These are phyloP conservation scores for Itoplectis maculator DNA, from an alignment of 2,888 invertebrate species.

Conservation along the genomic window DNA sequence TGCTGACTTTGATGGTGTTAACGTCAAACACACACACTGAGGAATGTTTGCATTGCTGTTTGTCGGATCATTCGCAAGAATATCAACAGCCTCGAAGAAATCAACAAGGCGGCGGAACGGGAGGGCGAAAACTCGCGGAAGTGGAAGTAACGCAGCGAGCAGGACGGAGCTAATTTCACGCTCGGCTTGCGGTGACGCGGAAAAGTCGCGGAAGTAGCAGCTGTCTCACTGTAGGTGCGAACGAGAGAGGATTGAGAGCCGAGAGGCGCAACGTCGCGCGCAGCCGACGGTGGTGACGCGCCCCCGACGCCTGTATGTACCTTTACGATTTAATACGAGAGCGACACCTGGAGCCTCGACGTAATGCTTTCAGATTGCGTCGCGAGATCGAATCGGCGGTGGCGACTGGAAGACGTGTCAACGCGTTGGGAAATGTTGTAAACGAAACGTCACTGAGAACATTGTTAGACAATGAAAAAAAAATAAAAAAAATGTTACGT, in stretches of 20 bases:
- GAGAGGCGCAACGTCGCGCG: neutral
- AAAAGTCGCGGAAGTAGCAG: slow-evolving; percentile 41
- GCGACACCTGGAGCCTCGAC: neutral
- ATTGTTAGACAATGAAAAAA: neutral
- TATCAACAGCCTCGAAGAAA: slow-evolving; percentile 20
- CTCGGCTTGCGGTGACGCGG: slow-evolving; percentile 48
- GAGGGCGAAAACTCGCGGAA: slow-evolving; percentile 26
- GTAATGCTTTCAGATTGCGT: slow-evolving; percentile 5
- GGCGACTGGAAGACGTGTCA: neutral
- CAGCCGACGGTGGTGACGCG: neutral
- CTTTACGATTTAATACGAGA: slow-evolving; percentile 13
- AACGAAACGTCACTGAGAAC: neutral
- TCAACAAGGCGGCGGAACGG: neutral
- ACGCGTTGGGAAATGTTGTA: neutral
- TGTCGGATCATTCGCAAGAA: slow-evolving; percentile 36
- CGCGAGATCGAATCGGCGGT: neutral
- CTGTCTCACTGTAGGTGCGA: slow-evolving; percentile 36
- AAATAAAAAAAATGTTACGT: neutral
- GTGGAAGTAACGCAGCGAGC: slow-evolving; percentile 50
- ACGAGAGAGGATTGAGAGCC: slow-evolving; percentile 3
- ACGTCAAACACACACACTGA: no score
- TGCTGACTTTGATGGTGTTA: no score
- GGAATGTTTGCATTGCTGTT: slow-evolving; percentile 15
- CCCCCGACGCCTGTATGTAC: neutral
- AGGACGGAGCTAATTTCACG: slow-evolving; percentile 62